Evolutionary conservation across 1,140 invertebrate genomes (phyloP), one percentile per base, ranked within the genome.

Genomic region (Oryctes rhinoceros): DNA sequence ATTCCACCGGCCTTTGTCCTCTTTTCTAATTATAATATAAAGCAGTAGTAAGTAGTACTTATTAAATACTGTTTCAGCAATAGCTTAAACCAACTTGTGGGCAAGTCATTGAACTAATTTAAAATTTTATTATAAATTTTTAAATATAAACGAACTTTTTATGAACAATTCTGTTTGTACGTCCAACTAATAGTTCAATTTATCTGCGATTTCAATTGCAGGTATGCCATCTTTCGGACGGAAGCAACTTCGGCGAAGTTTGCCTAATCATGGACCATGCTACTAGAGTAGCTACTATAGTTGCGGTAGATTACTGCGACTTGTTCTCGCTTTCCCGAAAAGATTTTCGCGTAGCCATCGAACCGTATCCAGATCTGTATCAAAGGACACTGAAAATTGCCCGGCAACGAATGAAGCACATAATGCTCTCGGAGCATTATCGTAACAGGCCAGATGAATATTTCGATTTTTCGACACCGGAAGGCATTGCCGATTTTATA

Each of bases 261-360:
- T 82, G 82, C 11, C 82, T 92, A 48, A 85, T 92, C 3, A 88
- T 91, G 84, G 87, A 89, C 15, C 88, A 89, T 75, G 88, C 89
- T 48, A 88, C 87, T 24, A 86, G 89, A 39, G 86, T 89, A 1
- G 89, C 89, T 0, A 91, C 87, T 20, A 87, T 91, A 0, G 80
- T 90, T 7, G 90, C 91, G 0, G 85, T 91, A 20, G 90, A 91
- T 84, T 90, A 88, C 35, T 90, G 90, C 37, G 90, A 91, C 83
- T 81, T 92, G n/a, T 90, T 88, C 65, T 81, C 87, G 0, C 78
- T 92, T 2, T 83, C 88, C 11, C 86, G 88, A 39, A 83, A 80
- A 9, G 86, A 90, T 78, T 91, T 91, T 81, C 62, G 76, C 11
- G 24, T 65, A 15, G 83, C 81, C 9, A 82, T 84, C 20, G 53